phyloP scores from a whole-genome alignment of 1,140 invertebrate genomes.

The Pseudomyrmex flavicornis region DNA sequence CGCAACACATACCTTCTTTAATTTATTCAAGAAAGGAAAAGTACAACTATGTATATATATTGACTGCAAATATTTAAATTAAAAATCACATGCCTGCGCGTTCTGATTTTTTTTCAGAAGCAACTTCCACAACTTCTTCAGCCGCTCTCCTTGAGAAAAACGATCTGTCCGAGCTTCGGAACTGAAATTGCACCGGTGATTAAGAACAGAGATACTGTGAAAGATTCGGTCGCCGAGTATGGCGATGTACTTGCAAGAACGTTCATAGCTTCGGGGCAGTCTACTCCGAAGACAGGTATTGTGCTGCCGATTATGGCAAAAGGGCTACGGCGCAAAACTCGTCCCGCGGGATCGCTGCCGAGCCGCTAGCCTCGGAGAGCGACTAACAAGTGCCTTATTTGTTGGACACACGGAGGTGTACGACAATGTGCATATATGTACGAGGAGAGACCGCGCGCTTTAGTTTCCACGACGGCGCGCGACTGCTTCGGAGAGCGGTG shows the following conservation, averaged over 20 bases:
- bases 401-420: conserved; percentile 65
- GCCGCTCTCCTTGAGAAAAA: no score
- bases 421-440: conserved; percentile 70
- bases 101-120: no score
- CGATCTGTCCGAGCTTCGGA: not conserved
- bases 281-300: conserved; percentile 62
- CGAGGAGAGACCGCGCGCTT: conserved; percentile 35
- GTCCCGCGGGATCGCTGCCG: conserved; percentile 59
- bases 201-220: not conserved
- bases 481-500: conserved; percentile 59
- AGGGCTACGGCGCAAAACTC: conserved; percentile 71
- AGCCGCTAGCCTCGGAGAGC: conserved; percentile 70
- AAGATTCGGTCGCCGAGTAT: conserved; percentile 4
- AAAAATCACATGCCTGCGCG: no score
- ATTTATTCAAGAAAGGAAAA: no score
- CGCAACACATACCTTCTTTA: no score
- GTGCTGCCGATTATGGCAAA: conserved; percentile 80
- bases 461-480: conserved; percentile 70
- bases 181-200: not conserved
- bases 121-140: no score
- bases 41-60: no score
- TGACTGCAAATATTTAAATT: no score
- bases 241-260: conserved; percentile 21
- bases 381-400: conserved; percentile 80
- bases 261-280: not conserved